These are phyloP conservation scores for Tyrophagus putrescentiae DNA, from an alignment of 1,140 invertebrate species.

Conservation along the genomic window DNA sequence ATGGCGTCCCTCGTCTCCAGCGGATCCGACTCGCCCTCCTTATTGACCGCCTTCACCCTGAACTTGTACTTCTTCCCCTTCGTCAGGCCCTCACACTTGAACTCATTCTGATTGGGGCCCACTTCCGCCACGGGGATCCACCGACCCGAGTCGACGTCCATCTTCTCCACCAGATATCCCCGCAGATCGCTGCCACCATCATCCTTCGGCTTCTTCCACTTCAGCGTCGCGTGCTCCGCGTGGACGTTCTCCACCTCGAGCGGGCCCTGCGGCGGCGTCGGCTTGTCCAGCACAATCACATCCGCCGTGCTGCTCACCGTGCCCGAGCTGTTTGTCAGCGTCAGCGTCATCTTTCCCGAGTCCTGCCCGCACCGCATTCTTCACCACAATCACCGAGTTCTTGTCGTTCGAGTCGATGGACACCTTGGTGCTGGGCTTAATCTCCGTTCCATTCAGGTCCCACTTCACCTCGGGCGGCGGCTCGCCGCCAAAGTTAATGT, in stretches of 20 bases:
- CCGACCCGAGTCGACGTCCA: conserved; percentile 77
- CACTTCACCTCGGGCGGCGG: conserved; percentile 80
- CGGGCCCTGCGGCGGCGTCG: conserved; percentile 64
- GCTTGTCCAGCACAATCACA: conserved; percentile 73
- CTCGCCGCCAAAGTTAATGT: conserved; percentile 86
- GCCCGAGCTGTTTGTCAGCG: conserved; percentile 40
- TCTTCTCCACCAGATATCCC: conserved; percentile 92
- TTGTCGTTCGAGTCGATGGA: conserved; percentile 44
- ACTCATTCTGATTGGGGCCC: conserved; percentile 58
- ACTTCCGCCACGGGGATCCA: conserved; percentile 76
- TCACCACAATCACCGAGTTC: conserved; percentile 76
- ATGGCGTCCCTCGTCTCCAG: conserved; percentile 67
- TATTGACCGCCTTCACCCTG: conserved; percentile 87
- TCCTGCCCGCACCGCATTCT: conserved; percentile 66
- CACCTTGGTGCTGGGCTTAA: conserved; percentile 27
- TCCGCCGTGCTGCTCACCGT: conserved; percentile 29
- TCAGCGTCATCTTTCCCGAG: conserved; percentile 74
- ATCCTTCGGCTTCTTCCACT: conserved; percentile 88
- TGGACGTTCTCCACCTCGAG: conserved; percentile 68
- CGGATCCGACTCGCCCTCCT: conserved; percentile 81
- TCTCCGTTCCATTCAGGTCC: conserved; percentile 43
- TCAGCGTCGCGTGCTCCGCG: conserved; percentile 75
- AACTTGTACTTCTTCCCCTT: conserved; percentile 97
- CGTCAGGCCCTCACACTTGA: conserved; percentile 65
- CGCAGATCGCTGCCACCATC: conserved; percentile 80